Evolutionary conservation across 2,888 invertebrate species (phyloP), one percentile per base, ranked within the genome.

Genomic region (Amiota mariae): DNA sequence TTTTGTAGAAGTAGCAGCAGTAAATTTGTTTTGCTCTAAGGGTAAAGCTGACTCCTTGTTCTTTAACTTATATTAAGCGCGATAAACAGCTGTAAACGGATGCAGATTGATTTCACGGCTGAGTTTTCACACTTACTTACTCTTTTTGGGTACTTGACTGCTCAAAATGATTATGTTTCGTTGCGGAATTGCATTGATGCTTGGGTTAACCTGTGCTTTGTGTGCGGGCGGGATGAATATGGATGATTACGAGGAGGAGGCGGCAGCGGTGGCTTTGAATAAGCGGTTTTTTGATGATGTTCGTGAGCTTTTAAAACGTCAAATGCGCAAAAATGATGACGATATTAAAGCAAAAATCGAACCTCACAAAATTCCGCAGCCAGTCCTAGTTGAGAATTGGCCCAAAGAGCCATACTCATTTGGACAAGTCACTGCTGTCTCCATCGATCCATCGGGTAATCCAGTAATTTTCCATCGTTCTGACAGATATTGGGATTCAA

Each of bases 391-490:
- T 2, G 92, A 92, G 84, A 91, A 92, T 74, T 94, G 94, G 94
- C 93, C 93, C 11, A 91, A 91, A 57, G 86, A 90, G 8, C 87
- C 89, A 20, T 89, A 92, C 13, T 91, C 91, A 63, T 87, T 93
- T 78, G 97, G 97, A 0, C 96, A 97, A 90, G 93, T 97, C 11
- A 94, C 95, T 0, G 97, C 95, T 3, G 93, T 98, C 1, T 93
- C 95, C 0, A 90, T 96, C 24, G 95, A 96, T 88, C 91, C 91
- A 0, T 87, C 91, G 61, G 96, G 95, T 1, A 92, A 93, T 78
- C 91, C 97, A n/a, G 93, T 94, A 13, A 92, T 97, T 73, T 97
- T 98, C 88, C 97, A 97, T 89, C 92, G 98, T 75, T 95, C 93
- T 0, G 91, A 92, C 66, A 91, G 94, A 82, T 89, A 88, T 75